Evolutionary conservation across 2,797 vertebrate species (phyloP).

Genomic region (Rhynchotus rufescens): DNA sequence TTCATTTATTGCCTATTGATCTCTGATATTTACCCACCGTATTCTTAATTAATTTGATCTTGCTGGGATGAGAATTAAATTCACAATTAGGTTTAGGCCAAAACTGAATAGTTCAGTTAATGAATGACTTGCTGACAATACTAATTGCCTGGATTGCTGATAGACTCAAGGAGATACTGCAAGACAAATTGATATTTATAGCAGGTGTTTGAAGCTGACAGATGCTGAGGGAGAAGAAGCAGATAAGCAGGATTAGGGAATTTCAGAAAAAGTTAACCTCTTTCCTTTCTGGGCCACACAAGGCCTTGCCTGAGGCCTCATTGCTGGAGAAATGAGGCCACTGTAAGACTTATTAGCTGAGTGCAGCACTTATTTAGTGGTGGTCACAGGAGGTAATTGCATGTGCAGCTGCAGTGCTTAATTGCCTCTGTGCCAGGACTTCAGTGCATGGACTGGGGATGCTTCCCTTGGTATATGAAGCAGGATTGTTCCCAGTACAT

Average conservation of each 20-base stretch:
- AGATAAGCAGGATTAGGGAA: constrained; percentile 42
- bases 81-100: background rate
- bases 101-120: constrained; percentile 11
- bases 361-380: background rate
- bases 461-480: background rate
- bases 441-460: fast-evolving
- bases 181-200: constrained; percentile 9
- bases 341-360: constrained; percentile 28
- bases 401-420: constrained; percentile 26
- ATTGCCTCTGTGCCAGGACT: constrained; percentile 17
- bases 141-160: background rate
- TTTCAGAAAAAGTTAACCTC: constrained; percentile 47
- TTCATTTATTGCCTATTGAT: constrained; percentile 1
- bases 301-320: background rate
- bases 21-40: background rate
- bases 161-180: background rate
- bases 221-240: constrained; percentile 8
- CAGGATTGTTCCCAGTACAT: background rate
- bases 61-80: constrained; percentile 17
- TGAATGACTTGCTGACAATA: constrained; percentile 2
- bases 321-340: constrained; percentile 34
- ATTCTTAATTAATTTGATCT: background rate
- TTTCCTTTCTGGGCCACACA: background rate
- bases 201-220: constrained; percentile 35
- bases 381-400: background rate